Conservation (phyloP, 2,797 vertebrate genomes). For the Acanthis flammea region DNA sequence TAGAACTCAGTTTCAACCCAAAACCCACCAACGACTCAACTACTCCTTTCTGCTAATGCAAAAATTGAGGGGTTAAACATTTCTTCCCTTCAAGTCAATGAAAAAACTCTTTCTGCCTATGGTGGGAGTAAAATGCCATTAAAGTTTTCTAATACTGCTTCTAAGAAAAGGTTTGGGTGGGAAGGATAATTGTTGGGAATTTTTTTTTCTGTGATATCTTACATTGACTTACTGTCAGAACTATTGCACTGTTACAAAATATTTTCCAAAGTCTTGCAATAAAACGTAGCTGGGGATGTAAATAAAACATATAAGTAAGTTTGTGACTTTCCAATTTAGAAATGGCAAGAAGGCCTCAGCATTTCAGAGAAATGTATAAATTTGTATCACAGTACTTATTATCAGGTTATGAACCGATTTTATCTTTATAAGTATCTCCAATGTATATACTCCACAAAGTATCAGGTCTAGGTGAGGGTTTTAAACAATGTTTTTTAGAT, state of each 20-base stretch:
- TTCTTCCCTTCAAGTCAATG: neutral
- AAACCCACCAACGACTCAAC: neutral
- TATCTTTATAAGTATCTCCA: neutral
- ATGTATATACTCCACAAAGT: neutral
- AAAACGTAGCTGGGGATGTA: neutral
- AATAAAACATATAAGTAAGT: neutral
- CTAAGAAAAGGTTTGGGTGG: constrained; percentile 36
- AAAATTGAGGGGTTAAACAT: neutral
- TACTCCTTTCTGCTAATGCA: neutral
- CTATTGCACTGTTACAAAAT: constrained; percentile 12
- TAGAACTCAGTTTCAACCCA: neutral
- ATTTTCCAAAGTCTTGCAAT: constrained; percentile 4
- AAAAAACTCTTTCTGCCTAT: neutral
- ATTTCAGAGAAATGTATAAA: neutral
- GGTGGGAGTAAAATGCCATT: neutral
- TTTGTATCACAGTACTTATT: neutral
- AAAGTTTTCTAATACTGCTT: neutral
- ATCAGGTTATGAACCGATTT: neutral
- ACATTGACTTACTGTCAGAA: constrained; percentile 9
- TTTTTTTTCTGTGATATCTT: neutral
- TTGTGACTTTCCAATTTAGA: neutral
- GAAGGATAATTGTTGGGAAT: neutral
- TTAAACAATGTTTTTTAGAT: neutral
- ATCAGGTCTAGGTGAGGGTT: neutral
- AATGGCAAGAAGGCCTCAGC: neutral